A percentile compares a stretch with the other conserved stretches of the same genome.
phyloP scores from a whole-genome alignment of 2,113 vertebrate species.

The Scomber colias region DNA sequence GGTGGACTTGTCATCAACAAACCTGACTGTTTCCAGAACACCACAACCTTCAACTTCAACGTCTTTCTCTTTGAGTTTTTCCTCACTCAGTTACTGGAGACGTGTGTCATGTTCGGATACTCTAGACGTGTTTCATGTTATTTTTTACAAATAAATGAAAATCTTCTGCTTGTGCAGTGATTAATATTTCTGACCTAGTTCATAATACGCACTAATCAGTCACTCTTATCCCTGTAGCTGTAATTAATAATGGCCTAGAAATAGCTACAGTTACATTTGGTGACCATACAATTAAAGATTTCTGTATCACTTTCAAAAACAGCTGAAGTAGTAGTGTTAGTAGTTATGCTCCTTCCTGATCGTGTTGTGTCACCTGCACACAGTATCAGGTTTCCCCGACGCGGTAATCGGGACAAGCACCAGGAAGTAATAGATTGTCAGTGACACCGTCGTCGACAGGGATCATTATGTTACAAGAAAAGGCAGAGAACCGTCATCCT shows the following conservation, averaged over 20 bases:
- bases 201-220: too few relatives aligned
- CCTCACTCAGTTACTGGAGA: slow-evolving; percentile 8
- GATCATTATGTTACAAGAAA: slow-evolving; percentile 18
- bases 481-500: not conserved
- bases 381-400: slow-evolving; percentile 56
- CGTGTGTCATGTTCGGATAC: not conserved
- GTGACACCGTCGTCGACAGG: slow-evolving; percentile 22
- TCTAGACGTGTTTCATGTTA: not conserved
- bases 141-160: not conserved
- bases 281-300: not conserved
- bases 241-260: not conserved
- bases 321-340: not conserved
- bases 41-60: slow-evolving; percentile 32
- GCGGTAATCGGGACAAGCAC: not conserved
- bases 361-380: slow-evolving; percentile 15
- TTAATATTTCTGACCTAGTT: not conserved
- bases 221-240: not conserved
- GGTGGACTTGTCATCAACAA: slow-evolving; percentile 68
- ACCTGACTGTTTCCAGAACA: slow-evolving; percentile 74
- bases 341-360: slow-evolving; percentile 6
- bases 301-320: not conserved
- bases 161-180: not conserved
- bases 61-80: slow-evolving; percentile 9
- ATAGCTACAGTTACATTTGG: too few relatives aligned
- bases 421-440: slow-evolving; percentile 49